Evolutionary conservation across 2,113 vertebrate species (phyloP).

Genomic region (Carassius gibelio): DNA sequence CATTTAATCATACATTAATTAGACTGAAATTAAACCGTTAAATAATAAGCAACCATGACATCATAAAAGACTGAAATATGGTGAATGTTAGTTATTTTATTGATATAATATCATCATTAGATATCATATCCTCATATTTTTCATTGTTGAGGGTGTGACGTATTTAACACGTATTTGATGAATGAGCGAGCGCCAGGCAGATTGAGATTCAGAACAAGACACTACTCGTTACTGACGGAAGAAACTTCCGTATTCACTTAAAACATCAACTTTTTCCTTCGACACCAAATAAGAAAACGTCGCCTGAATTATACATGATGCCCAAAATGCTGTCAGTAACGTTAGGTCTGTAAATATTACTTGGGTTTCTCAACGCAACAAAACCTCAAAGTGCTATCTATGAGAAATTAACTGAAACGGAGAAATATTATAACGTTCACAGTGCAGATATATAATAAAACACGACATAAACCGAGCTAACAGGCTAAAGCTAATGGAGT

Average conservation of each 20-base stretch:
- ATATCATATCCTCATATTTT: too few relatives aligned
- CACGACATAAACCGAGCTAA: conserved; percentile 24
- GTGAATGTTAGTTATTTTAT: not conserved
- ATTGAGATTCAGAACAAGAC: not conserved
- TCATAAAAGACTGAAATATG: not conserved
- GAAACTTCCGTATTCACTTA: not conserved
- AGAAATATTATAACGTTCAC: not conserved
- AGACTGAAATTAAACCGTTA: not conserved
- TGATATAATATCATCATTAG: not conserved
- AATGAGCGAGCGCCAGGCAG: not conserved
- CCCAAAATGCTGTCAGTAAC: not conserved
- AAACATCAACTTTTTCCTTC: too few relatives aligned
- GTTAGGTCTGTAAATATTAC: not conserved
- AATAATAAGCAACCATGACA: too few relatives aligned
- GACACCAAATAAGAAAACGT: not conserved
- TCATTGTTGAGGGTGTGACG: not conserved
- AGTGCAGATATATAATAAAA: not conserved
- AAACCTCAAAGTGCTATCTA: not conserved
- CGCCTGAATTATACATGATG: not conserved
- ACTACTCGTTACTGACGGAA: not conserved
- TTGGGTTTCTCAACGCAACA: not conserved
- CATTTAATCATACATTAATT: not conserved
- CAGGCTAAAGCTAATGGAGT: conserved; percentile 29
- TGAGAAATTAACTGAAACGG: not conserved
- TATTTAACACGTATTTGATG: not conserved